phyloP scores from a whole-genome alignment of 2,888 invertebrate genomes.

The Ditula angustiorana region DNA sequence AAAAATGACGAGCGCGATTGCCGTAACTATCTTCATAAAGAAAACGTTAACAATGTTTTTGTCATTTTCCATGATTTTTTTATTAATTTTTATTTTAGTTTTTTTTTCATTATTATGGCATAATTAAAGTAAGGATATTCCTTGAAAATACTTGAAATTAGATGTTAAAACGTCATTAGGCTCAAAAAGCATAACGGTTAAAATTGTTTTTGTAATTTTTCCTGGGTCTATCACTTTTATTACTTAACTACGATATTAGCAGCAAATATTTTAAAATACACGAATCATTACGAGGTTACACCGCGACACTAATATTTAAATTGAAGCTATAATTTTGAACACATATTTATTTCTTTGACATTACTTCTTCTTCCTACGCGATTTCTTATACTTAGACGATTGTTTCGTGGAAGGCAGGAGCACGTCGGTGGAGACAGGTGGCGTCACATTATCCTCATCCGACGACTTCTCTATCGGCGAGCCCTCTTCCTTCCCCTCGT shows the following conservation, averaged over 20 bases:
- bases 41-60: conserved; percentile 63
- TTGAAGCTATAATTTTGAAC: conserved; percentile 60
- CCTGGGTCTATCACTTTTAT: conserved; percentile 63
- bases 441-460: conserved; percentile 84
- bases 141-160: conserved; percentile 23
- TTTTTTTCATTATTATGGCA: conserved; percentile 57
- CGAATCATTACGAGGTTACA: conserved; percentile 37
- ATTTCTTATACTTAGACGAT: conserved; percentile 81
- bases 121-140: conserved; percentile 24
- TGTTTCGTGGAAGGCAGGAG: conserved; percentile 71
- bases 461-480: conserved; percentile 83
- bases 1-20: neutral
- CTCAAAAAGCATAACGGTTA: conserved; percentile 22
- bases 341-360: conserved; percentile 54
- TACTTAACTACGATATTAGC: conserved; percentile 65
- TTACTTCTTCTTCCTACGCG: conserved; percentile 88
- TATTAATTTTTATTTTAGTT: conserved; percentile 61
- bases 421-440: conserved; percentile 79
- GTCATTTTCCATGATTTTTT: conserved; percentile 71
- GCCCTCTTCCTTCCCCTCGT: conserved; percentile 61
- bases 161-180: conserved; percentile 28
- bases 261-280: conserved; percentile 54
- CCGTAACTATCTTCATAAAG: conserved; percentile 55
- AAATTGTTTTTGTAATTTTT: conserved; percentile 63
- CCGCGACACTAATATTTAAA: conserved; percentile 52